Conservation (phyloP, 2,113 vertebrate species). For the Tragulus kanchil region DNA sequence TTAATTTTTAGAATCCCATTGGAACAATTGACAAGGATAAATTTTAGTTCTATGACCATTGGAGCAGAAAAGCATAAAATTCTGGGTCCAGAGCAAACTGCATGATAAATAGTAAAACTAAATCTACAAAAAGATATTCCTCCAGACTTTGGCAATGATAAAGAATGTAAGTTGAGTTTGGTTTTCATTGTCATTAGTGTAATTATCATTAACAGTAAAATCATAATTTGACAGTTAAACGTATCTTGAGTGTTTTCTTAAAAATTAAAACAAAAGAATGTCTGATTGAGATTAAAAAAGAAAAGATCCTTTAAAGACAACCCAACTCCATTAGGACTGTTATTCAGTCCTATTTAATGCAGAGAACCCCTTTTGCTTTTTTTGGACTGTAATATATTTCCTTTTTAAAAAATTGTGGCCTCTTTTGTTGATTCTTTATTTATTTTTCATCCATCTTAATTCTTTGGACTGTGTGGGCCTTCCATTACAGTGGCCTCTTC, state of each 20-base stretch:
- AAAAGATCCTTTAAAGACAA: neutral
- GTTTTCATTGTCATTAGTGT: neutral
- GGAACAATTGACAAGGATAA: constrained; percentile 1
- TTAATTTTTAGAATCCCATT: neutral
- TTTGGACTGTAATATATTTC: neutral
- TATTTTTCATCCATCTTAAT: too few relatives aligned
- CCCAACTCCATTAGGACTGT: neutral
- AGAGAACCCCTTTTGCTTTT: neutral
- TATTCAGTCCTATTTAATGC: neutral
- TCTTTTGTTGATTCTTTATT: too few relatives aligned
- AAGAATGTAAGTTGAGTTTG: constrained; percentile 26
- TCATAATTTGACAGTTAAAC: constrained; percentile 46
- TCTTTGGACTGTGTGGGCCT: too few relatives aligned
- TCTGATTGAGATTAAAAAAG: neutral
- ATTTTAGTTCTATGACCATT: neutral
- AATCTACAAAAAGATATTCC: neutral
- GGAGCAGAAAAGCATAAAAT: neutral
- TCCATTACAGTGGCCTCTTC: too few relatives aligned
- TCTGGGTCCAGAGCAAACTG: neutral
- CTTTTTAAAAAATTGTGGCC: too few relatives aligned
- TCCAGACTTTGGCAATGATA: neutral
- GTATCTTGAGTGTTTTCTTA: neutral
- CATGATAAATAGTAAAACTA: neutral
- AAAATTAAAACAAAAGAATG: neutral
- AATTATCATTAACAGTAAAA: constrained; percentile 37